A percentile compares a stretch with the other conserved stretches of the same genome.
Conservation (phyloP, 1,140 invertebrate genomes). For the Araneus ventricosus region DNA sequence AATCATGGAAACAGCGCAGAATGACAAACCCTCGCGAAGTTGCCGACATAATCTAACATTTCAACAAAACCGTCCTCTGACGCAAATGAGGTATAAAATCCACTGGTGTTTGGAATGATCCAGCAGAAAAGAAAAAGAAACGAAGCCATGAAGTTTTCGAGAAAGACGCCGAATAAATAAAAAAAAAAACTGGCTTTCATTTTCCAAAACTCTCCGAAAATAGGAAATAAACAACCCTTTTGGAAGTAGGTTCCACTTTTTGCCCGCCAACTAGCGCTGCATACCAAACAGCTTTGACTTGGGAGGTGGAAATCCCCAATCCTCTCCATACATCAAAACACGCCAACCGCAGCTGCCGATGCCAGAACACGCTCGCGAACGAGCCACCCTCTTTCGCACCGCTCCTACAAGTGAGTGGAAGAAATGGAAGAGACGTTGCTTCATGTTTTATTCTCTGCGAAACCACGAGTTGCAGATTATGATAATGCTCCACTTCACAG, state of each 20-base stretch:
- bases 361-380: not conserved
- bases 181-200: not conserved
- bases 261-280: not conserved
- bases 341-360: conserved; percentile 25
- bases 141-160: not conserved
- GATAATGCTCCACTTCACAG: not conserved
- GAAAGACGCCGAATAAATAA: not conserved
- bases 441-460: not conserved
- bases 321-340: conserved; percentile 29
- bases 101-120: too few species aligned
- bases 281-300: conserved; percentile 17
- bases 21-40: too few species aligned
- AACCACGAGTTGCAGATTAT: not conserved
- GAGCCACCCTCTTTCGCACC: not conserved
- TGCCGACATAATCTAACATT: not conserved
- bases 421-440: not conserved
- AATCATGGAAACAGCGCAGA: too few species aligned
- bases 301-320: conserved; percentile 30
- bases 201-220: not conserved
- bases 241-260: not conserved
- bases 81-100: too few species aligned
- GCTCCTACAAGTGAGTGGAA: not conserved
- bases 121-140: too few species aligned
- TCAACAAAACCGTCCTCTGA: not conserved
- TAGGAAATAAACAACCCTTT: not conserved